Base-by-base conservation (phyloP, 92 coral and sea anemone species). In the Muricea muricata region DNA sequence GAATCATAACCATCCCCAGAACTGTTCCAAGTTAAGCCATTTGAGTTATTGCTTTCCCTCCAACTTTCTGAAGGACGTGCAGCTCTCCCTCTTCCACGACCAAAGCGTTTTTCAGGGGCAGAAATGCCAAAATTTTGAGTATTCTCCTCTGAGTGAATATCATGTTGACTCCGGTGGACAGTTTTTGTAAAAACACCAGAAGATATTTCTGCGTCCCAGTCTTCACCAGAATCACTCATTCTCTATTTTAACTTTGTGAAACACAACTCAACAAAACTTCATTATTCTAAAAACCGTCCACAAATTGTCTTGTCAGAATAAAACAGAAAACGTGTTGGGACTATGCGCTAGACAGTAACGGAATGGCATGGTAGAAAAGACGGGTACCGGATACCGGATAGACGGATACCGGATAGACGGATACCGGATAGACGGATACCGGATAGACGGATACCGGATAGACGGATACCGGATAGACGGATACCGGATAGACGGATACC, bases 181-280 rank as follows among this genome's bases (percentile, higher is more conserved):
- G 83, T 25, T 57, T 56, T 56, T 34, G 83, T n/a, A n/a, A n/a
- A 25, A 14, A 39, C 35, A 21, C 34, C 52, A 1, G 69, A 42
- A 34, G 55, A 56, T 32, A 78, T 78, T 58, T 78, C 83, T 28
- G 14, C 11, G 26, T 78, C 83, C 83, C 83, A 78, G 14, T 78
- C 83, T 57, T 78, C 83, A 7, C 57, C 83, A 39, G 68, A 78
- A 46, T 78, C 83, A 32, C 71, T 78, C 83, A 78, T 78, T 5
- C 31, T 63, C 0, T 10, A 63, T 28, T 28, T 63, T 28, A 2
- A 13, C 0, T 63, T 28, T 3, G 37, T 63, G 18, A 9, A 37
- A 37, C 9, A 37, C 4, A 37, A 37, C n/a, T n/a, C n/a, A n/a
- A n/a, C n/a, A n/a, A n/a, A n/a, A n/a, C n/a, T n/a, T n/a, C n/a